phyloP scores from a whole-genome alignment of 2,888 invertebrate genomes.

The Drosophila mayaguana region DNA sequence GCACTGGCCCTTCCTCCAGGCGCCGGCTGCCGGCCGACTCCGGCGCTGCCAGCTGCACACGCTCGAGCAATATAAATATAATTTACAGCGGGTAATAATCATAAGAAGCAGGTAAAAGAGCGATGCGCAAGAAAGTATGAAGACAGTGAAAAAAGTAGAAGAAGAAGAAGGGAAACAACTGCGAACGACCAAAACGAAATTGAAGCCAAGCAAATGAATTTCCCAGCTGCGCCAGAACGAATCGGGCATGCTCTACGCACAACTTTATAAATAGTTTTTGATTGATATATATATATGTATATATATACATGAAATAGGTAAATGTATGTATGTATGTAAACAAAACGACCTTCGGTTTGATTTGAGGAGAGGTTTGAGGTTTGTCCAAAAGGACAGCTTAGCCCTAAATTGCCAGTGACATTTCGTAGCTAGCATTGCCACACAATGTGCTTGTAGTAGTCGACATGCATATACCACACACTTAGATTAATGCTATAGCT shows the following conservation, averaged over 20 bases:
- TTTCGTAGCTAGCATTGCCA: neutral
- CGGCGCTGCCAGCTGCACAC: constrained; percentile 54
- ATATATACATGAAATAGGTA: neutral
- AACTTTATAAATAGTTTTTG: neutral
- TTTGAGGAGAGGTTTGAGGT: neutral
- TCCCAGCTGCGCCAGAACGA: neutral
- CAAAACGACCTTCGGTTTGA: neutral
- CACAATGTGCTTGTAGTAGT: neutral
- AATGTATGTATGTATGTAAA: too few relatives aligned
- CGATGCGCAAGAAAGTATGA: constrained; percentile 37
- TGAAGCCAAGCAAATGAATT: neutral
- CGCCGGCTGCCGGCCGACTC: neutral
- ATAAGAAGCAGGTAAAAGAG: constrained; percentile 70
- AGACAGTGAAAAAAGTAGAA: neutral
- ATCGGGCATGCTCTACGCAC: constrained; percentile 10
- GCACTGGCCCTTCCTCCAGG: neutral
- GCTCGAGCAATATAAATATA: constrained; percentile 70
- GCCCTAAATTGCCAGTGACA: neutral
- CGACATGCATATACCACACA: constrained; percentile 1
- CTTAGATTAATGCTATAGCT: too few relatives aligned
- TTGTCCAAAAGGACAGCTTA: neutral
- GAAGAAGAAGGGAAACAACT: constrained; percentile 4
- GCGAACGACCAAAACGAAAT: constrained; percentile 8
- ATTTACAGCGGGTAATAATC: constrained; percentile 69
- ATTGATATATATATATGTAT: neutral